These are phyloP conservation scores for Nyctereutes procyonoides DNA, from an alignment of 2,113 vertebrate species.

Conservation along the genomic window DNA sequence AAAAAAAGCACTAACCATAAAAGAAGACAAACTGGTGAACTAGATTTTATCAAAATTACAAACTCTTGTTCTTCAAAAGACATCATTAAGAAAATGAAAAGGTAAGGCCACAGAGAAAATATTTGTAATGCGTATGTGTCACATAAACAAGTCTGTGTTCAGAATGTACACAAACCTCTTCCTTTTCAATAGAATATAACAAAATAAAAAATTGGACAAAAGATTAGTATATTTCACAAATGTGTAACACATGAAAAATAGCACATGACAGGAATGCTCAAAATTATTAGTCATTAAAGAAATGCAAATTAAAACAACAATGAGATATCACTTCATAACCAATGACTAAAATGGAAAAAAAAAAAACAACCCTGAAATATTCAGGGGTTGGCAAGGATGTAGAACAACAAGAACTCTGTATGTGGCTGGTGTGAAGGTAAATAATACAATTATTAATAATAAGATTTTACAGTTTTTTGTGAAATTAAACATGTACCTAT, in stretches of 20 bases:
- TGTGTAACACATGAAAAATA: not conserved
- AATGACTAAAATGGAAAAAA: not conserved
- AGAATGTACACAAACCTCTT: not conserved
- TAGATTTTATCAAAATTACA: constrained; percentile 38
- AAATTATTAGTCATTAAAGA: constrained; percentile 23
- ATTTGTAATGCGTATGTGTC: not conserved
- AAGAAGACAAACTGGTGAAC: not conserved
- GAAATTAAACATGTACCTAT: not conserved
- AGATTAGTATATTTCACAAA: constrained; percentile 27
- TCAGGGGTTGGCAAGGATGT: not conserved
- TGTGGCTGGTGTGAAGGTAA: not conserved
- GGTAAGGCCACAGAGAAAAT: not conserved
- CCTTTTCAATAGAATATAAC: not conserved
- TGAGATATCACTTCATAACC: not conserved
- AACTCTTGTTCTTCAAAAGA: constrained; percentile 23
- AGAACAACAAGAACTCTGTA: not conserved
- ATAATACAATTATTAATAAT: not conserved
- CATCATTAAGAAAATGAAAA: constrained; percentile 11
- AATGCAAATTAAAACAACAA: not conserved
- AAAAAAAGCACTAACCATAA: not conserved
- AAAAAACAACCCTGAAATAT: not conserved
- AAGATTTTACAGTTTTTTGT: not conserved
- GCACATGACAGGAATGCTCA: not conserved
- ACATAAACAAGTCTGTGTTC: not conserved
- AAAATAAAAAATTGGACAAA: not conserved